A percentile compares a stretch with the other conserved stretches of the same genome.
Evolutionary conservation across 2,888 invertebrate genomes (phyloP).

Genomic region (Temnothorax ravouxi): DNA sequence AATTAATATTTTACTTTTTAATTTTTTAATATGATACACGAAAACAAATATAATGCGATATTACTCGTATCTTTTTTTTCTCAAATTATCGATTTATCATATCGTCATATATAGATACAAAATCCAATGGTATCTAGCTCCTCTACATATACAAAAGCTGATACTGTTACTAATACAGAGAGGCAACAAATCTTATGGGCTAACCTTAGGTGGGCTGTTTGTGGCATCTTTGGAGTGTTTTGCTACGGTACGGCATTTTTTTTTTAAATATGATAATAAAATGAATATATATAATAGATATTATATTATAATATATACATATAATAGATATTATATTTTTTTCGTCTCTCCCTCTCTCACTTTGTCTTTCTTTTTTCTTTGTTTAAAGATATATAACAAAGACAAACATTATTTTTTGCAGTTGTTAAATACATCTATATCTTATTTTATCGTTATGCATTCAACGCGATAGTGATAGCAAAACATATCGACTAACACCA

Average conservation of each 20-base stretch:
- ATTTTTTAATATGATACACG: neutral
- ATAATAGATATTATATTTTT: neutral
- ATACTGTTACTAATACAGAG: constrained; percentile 6
- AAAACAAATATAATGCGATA: neutral
- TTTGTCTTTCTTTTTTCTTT: neutral
- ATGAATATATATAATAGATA: neutral
- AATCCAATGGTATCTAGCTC: constrained; percentile 1
- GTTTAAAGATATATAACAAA: neutral
- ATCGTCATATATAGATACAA: constrained; percentile 1
- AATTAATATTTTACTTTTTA: too few relatives aligned
- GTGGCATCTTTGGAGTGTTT: constrained; percentile 13
- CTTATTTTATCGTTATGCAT: constrained; percentile 6
- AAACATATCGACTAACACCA: neutral
- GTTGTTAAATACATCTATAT: constrained; percentile 3
- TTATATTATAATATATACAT: too few relatives aligned
- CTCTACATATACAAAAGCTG: neutral
- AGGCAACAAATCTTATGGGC: constrained; percentile 8
- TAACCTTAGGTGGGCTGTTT: neutral
- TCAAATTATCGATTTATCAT: neutral
- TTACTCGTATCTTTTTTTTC: neutral
- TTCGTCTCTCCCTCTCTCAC: neutral
- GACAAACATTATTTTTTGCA: neutral
- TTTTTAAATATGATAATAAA: neutral
- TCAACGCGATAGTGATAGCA: neutral
- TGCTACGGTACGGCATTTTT: neutral